These are phyloP conservation scores for Brevimyrus niger DNA, from an alignment of 2,113 vertebrate species.

Conservation along the genomic window DNA sequence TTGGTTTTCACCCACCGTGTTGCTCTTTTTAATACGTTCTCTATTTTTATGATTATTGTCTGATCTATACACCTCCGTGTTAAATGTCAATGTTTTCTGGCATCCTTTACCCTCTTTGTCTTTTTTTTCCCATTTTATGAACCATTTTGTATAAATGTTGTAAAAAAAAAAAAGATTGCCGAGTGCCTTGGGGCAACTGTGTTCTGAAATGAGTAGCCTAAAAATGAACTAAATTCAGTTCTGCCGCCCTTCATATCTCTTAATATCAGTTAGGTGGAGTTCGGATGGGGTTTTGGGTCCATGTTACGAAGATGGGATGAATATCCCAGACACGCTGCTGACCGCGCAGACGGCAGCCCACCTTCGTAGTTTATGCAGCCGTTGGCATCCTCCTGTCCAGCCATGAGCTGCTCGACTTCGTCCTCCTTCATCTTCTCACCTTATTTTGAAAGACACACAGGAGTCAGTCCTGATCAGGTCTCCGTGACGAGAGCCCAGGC, in stretches of 20 bases:
- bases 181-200: background rate
- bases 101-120: background rate
- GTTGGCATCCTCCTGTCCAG: slow-evolving; percentile 68
- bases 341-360: background rate
- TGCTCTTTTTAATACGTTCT: background rate
- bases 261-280: background rate
- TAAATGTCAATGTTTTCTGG: background rate
- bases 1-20: background rate
- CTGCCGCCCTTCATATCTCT: background rate
- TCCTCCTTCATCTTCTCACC: slow-evolving; percentile 70
- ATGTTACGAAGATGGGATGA: background rate
- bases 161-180: background rate
- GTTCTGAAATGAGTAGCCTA: background rate
- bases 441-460: slow-evolving; percentile 21
- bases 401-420: slow-evolving; percentile 70
- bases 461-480: background rate
- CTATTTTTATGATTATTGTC: background rate
- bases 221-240: background rate
- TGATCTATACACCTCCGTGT: background rate
- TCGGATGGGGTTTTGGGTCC: background rate
- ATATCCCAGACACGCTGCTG: background rate
- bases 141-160: background rate
- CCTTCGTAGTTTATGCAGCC: slow-evolving; percentile 73
- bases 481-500: background rate
- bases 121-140: background rate